phyloP scores from a whole-genome alignment of 2,113 vertebrate genomes.

The Orycteropus afer region DNA sequence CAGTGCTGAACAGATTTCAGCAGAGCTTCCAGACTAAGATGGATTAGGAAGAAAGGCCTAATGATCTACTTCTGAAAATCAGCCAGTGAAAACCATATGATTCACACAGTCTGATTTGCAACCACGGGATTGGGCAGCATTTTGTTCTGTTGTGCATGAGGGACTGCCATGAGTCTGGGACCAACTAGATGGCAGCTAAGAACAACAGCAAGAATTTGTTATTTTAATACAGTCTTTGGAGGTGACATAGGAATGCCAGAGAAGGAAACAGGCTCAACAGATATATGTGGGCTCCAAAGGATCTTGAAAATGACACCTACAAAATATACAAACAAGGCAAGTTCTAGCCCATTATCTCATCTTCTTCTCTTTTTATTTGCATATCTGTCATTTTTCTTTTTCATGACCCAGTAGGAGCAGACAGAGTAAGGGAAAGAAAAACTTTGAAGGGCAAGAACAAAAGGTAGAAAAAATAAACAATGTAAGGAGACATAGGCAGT shows the following conservation, averaged over 20 bases:
- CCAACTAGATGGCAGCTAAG: too few relatives aligned
- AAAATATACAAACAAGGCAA: fast-evolving
- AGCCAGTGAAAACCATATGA: too few relatives aligned
- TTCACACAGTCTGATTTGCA: too few relatives aligned
- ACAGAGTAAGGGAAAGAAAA: not conserved
- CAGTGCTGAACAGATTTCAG: too few relatives aligned
- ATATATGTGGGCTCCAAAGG: not conserved
- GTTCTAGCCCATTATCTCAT: not conserved
- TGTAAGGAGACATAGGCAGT: not conserved
- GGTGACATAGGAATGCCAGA: not conserved
- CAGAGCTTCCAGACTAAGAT: too few relatives aligned
- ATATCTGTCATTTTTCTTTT: not conserved
- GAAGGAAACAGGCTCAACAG: not conserved
- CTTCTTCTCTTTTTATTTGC: not conserved
- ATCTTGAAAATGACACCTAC: not conserved
- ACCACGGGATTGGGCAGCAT: too few relatives aligned
- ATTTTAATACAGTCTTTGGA: not conserved
- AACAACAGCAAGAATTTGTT: too few relatives aligned
- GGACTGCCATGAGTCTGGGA: too few relatives aligned
- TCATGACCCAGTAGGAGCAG: not conserved
- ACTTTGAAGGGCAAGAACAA: too few relatives aligned
- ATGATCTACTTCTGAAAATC: too few relatives aligned
- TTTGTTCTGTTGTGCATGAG: too few relatives aligned
- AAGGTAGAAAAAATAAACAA: not conserved
- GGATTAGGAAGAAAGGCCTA: too few relatives aligned